These are phyloP conservation scores for Garrulus glandarius DNA, from an alignment of 2,797 vertebrate species.

Conservation along the genomic window DNA sequence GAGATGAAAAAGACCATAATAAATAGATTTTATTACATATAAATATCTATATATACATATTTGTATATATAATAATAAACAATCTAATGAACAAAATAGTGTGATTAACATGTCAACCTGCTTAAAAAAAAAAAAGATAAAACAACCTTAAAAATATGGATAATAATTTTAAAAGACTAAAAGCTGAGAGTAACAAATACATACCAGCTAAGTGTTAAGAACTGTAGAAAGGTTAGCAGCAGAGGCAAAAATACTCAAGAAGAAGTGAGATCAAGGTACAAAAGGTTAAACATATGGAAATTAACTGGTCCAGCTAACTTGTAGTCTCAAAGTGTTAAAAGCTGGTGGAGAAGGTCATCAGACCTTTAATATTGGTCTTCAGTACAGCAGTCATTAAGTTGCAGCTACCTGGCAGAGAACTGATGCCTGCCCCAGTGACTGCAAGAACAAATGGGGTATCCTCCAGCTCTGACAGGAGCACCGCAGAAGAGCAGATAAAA, in stretches of 20 bases:
- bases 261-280: not conserved
- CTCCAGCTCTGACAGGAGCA: not conserved
- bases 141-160: not conserved
- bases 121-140: not conserved
- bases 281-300: slow-evolving; percentile 22
- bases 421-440: not conserved
- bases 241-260: not conserved
- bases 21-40: not conserved
- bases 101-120: not conserved
- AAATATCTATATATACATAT: not conserved
- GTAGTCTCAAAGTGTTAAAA: not conserved
- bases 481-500: not conserved
- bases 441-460: not conserved
- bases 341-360: not conserved
- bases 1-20: not conserved
- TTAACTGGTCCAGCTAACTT: not conserved
- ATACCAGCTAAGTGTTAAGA: not conserved
- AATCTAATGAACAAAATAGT: not conserved
- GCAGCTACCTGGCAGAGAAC: not conserved
- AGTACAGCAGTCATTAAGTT: not conserved
- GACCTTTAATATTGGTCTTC: not conserved
- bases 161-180: not conserved
- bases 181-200: not conserved
- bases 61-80: not conserved
- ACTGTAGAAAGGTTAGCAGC: not conserved